Conservation (phyloP, 2,797 vertebrate genomes). For the Lepidocolaptes lacrymiger region DNA sequence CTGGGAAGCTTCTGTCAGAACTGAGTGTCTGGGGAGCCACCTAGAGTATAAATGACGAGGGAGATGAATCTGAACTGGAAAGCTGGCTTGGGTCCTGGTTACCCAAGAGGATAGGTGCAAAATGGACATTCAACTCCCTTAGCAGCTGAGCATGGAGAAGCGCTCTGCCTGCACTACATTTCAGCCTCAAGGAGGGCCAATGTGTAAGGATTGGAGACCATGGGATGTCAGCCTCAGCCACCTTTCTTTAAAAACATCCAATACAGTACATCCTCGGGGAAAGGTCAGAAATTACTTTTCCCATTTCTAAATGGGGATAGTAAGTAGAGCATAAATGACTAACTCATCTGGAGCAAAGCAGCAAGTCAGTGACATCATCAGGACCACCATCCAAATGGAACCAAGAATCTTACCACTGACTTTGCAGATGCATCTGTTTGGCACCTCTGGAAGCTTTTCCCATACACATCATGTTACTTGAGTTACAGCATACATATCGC, state of each 20-base stretch:
- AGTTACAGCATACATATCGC: fast-evolving
- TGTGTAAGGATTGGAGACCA: background rate
- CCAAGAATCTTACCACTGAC: background rate
- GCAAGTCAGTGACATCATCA: background rate
- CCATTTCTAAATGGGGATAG: background rate
- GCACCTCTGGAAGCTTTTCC: background rate
- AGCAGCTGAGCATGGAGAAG: background rate
- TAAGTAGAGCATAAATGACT: background rate
- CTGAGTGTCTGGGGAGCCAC: background rate
- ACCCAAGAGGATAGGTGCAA: background rate
- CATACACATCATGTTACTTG: background rate
- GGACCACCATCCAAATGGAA: background rate
- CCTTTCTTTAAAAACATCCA: background rate
- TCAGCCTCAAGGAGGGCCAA: background rate
- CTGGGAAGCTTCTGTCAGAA: background rate
- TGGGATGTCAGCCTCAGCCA: background rate
- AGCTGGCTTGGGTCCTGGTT: background rate
- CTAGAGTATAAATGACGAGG: background rate
- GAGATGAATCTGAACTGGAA: background rate
- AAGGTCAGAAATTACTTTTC: background rate
- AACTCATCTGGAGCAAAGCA: background rate
- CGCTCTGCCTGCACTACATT: background rate
- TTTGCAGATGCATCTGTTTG: background rate
- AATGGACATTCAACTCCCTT: background rate
- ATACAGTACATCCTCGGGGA: background rate